A percentile compares a stretch with the other conserved stretches of the same genome.
These are phyloP conservation scores for Rugalucina vietnamica DNA, from an alignment of 2,888 invertebrate species.

Conservation along the genomic window DNA sequence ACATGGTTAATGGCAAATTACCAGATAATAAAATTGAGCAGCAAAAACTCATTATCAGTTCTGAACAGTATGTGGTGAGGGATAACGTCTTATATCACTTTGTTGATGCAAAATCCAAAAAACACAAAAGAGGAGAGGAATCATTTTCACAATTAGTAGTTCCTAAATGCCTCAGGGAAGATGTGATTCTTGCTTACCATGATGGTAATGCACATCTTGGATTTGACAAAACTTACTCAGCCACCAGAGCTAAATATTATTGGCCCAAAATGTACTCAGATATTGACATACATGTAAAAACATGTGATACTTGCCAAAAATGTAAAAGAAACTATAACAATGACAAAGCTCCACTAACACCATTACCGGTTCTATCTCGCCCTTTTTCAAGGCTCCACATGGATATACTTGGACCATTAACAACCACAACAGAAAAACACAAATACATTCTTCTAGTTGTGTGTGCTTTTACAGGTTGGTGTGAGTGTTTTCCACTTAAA, in stretches of 20 bases:
- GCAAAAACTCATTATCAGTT: constrained; percentile 17
- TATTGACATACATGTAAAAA: constrained; percentile 42
- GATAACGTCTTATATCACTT: constrained; percentile 45
- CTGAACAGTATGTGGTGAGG: constrained; percentile 38
- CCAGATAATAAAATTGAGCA: constrained; percentile 26
- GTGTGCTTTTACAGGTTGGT: constrained; percentile 35
- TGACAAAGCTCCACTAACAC: constrained; percentile 32
- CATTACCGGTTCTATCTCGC: constrained; percentile 17
- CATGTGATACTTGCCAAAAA: constrained; percentile 44
- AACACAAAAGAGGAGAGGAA: not conserved
- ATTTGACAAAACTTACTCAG: constrained; percentile 48
- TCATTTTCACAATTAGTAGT: constrained; percentile 38
- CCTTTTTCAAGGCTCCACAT: constrained; percentile 55
- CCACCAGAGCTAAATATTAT: constrained; percentile 34
- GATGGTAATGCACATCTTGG: constrained; percentile 42
- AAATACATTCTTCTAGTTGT: constrained; percentile 54
- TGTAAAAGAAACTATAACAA: constrained; percentile 38
- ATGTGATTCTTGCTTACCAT: constrained; percentile 54
- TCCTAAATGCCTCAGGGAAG: constrained; percentile 38
- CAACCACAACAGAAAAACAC: constrained; percentile 30
- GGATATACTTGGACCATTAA: constrained; percentile 52
- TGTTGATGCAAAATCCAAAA: constrained; percentile 27
- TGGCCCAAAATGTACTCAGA: constrained; percentile 54
- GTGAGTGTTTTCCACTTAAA: constrained; percentile 19
- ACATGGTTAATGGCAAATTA: constrained; percentile 23